phyloP scores from a whole-genome alignment of 1,140 invertebrate genomes.

The Penaeus japonicus region DNA sequence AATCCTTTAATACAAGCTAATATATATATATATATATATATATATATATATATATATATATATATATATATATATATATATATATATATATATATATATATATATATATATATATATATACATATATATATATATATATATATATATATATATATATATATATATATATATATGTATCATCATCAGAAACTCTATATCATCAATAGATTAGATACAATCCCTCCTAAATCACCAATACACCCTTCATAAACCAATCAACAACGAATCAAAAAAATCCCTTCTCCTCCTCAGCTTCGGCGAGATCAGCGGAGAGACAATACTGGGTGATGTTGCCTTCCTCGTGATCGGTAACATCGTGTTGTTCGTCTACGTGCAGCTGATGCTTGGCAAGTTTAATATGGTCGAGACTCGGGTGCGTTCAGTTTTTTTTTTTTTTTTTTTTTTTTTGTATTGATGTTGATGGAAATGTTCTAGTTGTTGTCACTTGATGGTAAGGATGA shows the following conservation, averaged over 20 bases:
- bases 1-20: no score
- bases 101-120: not conserved
- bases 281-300: conserved; percentile 55
- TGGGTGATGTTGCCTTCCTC: conserved; percentile 68
- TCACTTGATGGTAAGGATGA: no score
- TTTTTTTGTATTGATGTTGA: no score
- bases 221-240: no score
- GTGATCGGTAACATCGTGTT: conserved; percentile 69
- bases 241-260: no score
- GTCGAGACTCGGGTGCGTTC: conserved; percentile 67
- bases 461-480: no score
- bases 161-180: not conserved
- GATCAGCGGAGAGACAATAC: conserved; percentile 63
- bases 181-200: not conserved
- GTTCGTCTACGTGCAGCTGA: conserved; percentile 68
- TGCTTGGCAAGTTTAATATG: conserved; percentile 69
- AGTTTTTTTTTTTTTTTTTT: not conserved
- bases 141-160: conserved; percentile 4
- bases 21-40: no score
- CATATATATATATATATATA: not conserved
- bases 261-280: not conserved
- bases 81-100: not conserved
- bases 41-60: no score
- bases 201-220: no score
- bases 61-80: no score